These are phyloP conservation scores for Pelochelys cantorii DNA, from an alignment of 2,797 vertebrate species.

Conservation along the genomic window DNA sequence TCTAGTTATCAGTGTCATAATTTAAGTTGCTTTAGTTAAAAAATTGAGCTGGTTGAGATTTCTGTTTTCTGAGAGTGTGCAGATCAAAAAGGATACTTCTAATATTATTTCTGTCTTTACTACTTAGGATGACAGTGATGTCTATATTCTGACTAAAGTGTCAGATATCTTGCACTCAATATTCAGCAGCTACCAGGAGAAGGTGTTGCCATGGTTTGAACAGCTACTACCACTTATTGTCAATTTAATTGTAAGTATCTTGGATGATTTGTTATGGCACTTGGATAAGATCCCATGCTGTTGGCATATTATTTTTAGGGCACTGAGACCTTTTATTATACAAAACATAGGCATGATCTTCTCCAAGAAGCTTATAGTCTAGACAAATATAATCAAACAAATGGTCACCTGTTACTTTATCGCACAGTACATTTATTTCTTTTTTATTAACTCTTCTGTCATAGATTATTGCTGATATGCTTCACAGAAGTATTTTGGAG, in stretches of 20 bases:
- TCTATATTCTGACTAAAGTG: slow-evolving; percentile 99
- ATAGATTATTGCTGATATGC: not conserved
- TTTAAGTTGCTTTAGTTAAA: not conserved
- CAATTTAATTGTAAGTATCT: slow-evolving; percentile 93
- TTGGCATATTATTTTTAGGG: not conserved
- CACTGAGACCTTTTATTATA: not conserved
- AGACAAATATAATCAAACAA: not conserved
- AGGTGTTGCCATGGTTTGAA: slow-evolving; percentile 97
- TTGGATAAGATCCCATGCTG: not conserved
- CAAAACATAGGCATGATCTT: not conserved
- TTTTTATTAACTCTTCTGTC: not conserved
- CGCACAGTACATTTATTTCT: not conserved
- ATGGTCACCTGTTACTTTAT: not conserved
- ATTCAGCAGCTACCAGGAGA: slow-evolving; percentile 98
- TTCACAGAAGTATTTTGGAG: not conserved
- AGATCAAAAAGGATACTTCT: not conserved
- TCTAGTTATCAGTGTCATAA: not conserved
- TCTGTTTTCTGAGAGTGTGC: not conserved
- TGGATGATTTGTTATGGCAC: not conserved
- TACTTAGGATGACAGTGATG: slow-evolving; percentile 95
- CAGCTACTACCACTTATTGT: slow-evolving; percentile 96
- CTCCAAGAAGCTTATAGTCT: not conserved
- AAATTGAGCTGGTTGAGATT: not conserved
- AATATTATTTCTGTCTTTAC: not conserved
- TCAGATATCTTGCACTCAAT: slow-evolving; percentile 98